phyloP scores from a whole-genome alignment of 2,888 invertebrate species.

The Embidobia sp. region DNA sequence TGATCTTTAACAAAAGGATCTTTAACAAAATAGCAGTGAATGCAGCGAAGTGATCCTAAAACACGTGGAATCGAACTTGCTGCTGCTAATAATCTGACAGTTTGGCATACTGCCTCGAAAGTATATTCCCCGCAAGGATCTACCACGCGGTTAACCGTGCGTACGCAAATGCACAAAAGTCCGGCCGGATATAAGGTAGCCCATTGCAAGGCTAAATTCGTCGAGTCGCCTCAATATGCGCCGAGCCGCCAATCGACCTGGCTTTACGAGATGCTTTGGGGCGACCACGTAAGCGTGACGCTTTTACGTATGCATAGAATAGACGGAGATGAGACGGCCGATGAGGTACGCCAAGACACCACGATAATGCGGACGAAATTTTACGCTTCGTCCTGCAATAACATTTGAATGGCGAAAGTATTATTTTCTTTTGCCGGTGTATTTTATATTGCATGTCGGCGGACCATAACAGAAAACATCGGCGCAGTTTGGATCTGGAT shows the following conservation, averaged over 20 bases:
- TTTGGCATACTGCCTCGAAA: slow-evolving; percentile 77
- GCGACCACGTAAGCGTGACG: slow-evolving; percentile 40
- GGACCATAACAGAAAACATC: slow-evolving; percentile 34
- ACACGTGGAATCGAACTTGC: slow-evolving; percentile 72
- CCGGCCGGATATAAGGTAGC: slow-evolving; percentile 54
- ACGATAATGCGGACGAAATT: slow-evolving; percentile 22
- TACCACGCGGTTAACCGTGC: slow-evolving; percentile 58
- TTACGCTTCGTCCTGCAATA: slow-evolving; percentile 37
- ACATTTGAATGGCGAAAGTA: slow-evolving; percentile 25
- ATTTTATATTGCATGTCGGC: slow-evolving; percentile 33
- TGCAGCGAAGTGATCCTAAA: slow-evolving; percentile 34
- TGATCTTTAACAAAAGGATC: too few relatives aligned
- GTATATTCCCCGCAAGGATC: slow-evolving; percentile 60
- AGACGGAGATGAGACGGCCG: slow-evolving; percentile 29
- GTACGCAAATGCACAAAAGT: slow-evolving; percentile 59
- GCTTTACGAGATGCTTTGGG: slow-evolving; percentile 21
- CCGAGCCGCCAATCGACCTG: slow-evolving; percentile 24
- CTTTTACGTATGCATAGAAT: slow-evolving; percentile 52
- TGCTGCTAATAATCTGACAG: slow-evolving; percentile 74
- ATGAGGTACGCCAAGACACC: slow-evolving; percentile 13
- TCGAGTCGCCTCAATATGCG: slow-evolving; percentile 49
- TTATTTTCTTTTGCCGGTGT: slow-evolving; percentile 27
- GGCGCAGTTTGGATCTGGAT: slow-evolving; percentile 16
- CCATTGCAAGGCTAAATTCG: slow-evolving; percentile 62
- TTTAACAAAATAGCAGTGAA: too few relatives aligned